A percentile compares a stretch with the other conserved stretches of the same genome.
phyloP scores from a whole-genome alignment of 2,888 invertebrate species.

The Pinctada fucata region DNA sequence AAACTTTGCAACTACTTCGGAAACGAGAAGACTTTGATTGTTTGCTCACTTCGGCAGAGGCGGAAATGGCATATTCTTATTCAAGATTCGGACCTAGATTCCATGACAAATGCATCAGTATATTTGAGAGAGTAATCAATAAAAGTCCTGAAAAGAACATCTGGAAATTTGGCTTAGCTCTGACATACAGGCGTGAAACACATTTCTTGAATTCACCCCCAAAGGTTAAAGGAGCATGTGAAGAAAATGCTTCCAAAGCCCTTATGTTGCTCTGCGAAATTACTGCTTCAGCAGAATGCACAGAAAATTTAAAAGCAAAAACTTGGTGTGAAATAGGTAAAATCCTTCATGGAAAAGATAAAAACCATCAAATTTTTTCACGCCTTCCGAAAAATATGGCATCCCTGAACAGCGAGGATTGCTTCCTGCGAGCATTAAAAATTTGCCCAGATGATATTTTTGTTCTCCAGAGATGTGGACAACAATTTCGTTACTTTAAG shows the following conservation, averaged over 20 bases:
- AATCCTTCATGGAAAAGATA: neutral
- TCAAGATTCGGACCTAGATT: constrained; percentile 16
- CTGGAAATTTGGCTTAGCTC: constrained; percentile 20
- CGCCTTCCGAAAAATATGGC: neutral
- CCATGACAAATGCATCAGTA: constrained; percentile 1
- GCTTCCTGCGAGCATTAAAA: constrained; percentile 6
- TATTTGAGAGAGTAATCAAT: neutral
- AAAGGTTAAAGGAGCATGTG: neutral
- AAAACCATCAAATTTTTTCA: neutral
- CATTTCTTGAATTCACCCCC: neutral
- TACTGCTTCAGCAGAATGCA: neutral
- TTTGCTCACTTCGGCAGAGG: neutral
- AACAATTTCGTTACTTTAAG: constrained; percentile 8
- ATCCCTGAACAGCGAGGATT: neutral
- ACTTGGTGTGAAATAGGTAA: constrained; percentile 11
- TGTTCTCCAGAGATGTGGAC: constrained; percentile 4
- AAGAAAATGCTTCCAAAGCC: neutral
- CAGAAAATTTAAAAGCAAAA: neutral
- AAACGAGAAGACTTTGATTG: no score
- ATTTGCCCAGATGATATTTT: constrained; percentile 15
- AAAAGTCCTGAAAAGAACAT: neutral
- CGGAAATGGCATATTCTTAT: constrained; percentile 19
- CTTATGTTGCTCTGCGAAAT: neutral
- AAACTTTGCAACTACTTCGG: neutral
- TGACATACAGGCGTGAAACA: constrained; percentile 9